Evolutionary conservation across 2,797 vertebrate species (phyloP).

Genomic region (Fistularia commersonii): DNA sequence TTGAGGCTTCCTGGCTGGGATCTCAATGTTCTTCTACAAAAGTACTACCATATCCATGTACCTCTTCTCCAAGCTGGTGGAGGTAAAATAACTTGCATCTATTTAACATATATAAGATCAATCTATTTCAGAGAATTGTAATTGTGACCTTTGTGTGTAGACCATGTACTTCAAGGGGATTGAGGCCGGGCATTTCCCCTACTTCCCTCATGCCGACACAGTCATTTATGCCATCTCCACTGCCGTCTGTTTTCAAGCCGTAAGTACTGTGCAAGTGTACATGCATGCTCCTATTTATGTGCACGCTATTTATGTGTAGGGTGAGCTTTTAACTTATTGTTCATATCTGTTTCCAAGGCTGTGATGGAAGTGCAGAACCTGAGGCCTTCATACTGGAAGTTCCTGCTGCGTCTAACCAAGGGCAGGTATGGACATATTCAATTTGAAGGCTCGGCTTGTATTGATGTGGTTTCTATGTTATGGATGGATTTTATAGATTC

Average conservation of each 20-base stretch:
- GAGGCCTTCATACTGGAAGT: conserved; percentile 98
- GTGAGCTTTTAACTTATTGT: too few relatives aligned
- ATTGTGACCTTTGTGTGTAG: conserved; percentile 62
- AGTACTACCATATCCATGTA: conserved; percentile 99
- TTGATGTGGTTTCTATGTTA: too few relatives aligned
- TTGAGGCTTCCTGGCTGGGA: conserved; percentile 91
- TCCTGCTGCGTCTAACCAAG: conserved; percentile 90
- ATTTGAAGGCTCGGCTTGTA: too few relatives aligned
- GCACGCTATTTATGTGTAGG: not conserved
- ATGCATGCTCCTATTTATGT: not conserved
- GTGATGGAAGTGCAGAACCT: conserved; percentile 98
- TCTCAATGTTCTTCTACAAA: conserved; percentile 99
- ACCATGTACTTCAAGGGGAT: conserved; percentile 98
- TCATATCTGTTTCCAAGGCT: conserved; percentile 48
- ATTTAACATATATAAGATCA: not conserved
- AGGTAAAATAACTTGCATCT: conserved; percentile 75
- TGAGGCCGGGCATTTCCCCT: conserved; percentile 91
- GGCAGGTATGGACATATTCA: conserved; percentile 80
- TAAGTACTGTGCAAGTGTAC: conserved; percentile 66
- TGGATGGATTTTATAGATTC: too few relatives aligned
- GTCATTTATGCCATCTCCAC: conserved; percentile 94
- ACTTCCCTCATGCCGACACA: conserved; percentile 94
- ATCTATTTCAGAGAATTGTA: not conserved
- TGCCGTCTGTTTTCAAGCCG: conserved; percentile 97
- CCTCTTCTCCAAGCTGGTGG: conserved; percentile 94